phyloP scores from a whole-genome alignment of 35 echinoderm and acorn worm genomes.

The Ophiothrix spiculata region DNA sequence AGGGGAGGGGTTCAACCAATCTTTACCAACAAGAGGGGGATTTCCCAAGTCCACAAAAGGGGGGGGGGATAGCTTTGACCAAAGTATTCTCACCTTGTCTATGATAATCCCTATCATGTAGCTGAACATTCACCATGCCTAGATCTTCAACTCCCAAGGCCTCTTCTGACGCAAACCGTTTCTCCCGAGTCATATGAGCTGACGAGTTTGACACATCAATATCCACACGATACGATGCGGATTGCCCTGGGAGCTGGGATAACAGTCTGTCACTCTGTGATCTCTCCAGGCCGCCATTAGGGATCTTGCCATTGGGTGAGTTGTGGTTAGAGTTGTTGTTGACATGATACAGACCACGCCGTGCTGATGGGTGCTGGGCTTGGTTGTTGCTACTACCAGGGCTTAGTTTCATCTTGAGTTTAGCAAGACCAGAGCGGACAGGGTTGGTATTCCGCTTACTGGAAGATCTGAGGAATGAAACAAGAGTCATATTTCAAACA shows the following conservation, averaged over 20 bases:
- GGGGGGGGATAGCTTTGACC: no score
- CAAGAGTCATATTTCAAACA: no score
- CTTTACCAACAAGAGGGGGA: no score
- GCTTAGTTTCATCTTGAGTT: not conserved
- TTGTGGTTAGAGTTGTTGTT: slow-evolving; percentile 14
- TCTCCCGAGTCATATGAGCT: not conserved
- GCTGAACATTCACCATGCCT: not conserved
- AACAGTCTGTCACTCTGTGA: slow-evolving; percentile 16
- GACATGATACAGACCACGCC: not conserved
- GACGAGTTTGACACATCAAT: not conserved
- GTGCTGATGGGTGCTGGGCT: not conserved
- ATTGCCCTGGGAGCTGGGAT: not conserved
- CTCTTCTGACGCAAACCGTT: slow-evolving; percentile 27
- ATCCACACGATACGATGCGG: not conserved
- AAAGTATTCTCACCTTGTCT: no score
- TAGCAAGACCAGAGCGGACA: not conserved
- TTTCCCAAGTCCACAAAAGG: no score
- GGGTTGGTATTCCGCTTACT: not conserved
- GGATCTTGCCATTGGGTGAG: slow-evolving; percentile 24
- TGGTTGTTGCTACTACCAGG: not conserved
- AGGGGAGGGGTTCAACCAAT: no score
- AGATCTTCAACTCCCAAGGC: slow-evolving; percentile 25
- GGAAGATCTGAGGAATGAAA: no score
- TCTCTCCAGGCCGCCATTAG: not conserved
- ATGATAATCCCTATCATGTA: not conserved